Evolutionary conservation across 2,113 vertebrate species (phyloP).

Genomic region (pig (Sus scrofa)): DNA sequence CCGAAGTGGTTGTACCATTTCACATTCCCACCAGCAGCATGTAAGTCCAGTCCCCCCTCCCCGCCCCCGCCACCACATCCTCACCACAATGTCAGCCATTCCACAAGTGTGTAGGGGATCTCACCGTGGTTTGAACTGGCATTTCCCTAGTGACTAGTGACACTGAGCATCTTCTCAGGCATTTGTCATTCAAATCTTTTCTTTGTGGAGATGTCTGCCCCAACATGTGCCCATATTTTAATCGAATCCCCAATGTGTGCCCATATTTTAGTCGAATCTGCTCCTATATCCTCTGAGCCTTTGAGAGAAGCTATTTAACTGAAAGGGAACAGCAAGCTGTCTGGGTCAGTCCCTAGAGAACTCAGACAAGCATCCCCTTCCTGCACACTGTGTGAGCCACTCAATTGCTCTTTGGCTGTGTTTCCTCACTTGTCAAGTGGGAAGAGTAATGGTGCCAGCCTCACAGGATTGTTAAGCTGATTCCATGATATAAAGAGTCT

Average conservation of each 20-base stretch:
- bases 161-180: not conserved
- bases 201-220: not conserved
- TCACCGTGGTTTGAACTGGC: not conserved
- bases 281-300: not conserved
- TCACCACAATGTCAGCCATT: not conserved
- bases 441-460: not conserved
- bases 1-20: not conserved
- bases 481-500: not conserved
- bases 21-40: not conserved
- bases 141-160: not conserved
- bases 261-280: not conserved
- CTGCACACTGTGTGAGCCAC: not conserved
- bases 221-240: not conserved
- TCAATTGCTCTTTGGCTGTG: not conserved
- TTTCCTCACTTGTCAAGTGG: not conserved
- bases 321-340: not conserved
- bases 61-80: not conserved
- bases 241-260: not conserved
- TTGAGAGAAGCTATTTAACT: not conserved
- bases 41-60: not conserved
- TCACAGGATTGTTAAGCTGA: not conserved
- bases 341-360: not conserved
- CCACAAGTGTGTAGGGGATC: not conserved
- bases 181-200: not conserved
- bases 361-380: not conserved